These are phyloP conservation scores for Ceratitis capitata DNA, from an alignment of 1,140 invertebrate genomes.

Conservation along the genomic window DNA sequence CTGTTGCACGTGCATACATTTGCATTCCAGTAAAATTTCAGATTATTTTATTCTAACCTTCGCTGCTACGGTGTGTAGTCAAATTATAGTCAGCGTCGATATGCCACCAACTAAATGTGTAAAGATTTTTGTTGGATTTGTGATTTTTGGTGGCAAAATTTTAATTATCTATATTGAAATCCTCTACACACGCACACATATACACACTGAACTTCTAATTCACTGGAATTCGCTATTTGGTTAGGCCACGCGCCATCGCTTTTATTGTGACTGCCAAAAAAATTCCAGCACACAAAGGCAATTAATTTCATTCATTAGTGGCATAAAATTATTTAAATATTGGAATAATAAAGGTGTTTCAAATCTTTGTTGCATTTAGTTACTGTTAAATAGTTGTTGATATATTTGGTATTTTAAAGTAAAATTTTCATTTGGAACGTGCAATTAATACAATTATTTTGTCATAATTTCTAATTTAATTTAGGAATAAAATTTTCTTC, in stretches of 20 bases:
- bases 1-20: not conserved
- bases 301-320: constrained; percentile 35
- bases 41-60: too few relatives aligned
- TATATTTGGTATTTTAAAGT: not conserved
- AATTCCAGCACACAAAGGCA: not conserved
- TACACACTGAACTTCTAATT: not conserved
- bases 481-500: too few relatives aligned
- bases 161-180: not conserved
- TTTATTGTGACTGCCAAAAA: not conserved
- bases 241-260: not conserved
- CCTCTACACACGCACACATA: not conserved
- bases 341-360: not conserved
- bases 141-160: not conserved
- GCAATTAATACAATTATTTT: too few relatives aligned
- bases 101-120: not conserved
- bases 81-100: not conserved
- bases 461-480: too few relatives aligned
- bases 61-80: not conserved
- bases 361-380: not conserved
- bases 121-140: constrained; percentile 11
- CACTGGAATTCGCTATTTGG: not conserved
- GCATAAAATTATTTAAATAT: constrained; percentile 6
- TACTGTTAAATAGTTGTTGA: not conserved
- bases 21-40: too few relatives aligned
- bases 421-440: too few relatives aligned